These are phyloP conservation scores for Argyresthia goedartella DNA, from an alignment of 2,888 invertebrate species.

Conservation along the genomic window DNA sequence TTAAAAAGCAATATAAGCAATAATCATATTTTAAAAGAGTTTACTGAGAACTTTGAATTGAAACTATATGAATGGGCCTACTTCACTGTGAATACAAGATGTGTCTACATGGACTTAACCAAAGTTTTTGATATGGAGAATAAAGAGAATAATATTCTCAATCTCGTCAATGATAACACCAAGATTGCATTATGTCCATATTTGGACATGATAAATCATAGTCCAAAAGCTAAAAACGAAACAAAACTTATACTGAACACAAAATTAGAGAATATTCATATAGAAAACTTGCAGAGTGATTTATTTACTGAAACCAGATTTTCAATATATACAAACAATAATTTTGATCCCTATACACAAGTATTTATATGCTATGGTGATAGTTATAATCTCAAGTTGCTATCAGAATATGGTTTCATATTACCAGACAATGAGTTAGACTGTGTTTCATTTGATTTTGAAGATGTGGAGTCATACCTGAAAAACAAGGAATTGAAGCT, in stretches of 20 bases:
- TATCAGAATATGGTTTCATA: constrained; percentile 90
- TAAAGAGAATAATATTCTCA: constrained; percentile 40
- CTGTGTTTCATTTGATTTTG: constrained; percentile 71
- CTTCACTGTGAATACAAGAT: constrained; percentile 87
- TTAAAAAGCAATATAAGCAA: constrained; percentile 37
- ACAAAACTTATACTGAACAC: constrained; percentile 45
- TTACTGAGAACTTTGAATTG: constrained; percentile 54
- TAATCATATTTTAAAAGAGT: constrained; percentile 46
- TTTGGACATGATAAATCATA: constrained; percentile 92
- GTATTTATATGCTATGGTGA: constrained; percentile 92
- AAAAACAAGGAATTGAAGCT: constrained; percentile 36
- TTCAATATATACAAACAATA: constrained; percentile 58
- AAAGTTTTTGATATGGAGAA: constrained; percentile 53
- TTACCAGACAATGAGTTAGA: constrained; percentile 77
- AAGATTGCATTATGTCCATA: constrained; percentile 87
- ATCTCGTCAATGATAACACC: constrained; percentile 68
- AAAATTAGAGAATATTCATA: constrained; percentile 33
- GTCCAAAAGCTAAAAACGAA: constrained; percentile 71
- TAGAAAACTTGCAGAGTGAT: constrained; percentile 32
- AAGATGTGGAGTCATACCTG: constrained; percentile 59
- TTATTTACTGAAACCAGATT: constrained; percentile 51
- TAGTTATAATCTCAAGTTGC: constrained; percentile 84
- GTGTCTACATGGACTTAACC: constrained; percentile 77
- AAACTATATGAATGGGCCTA: constrained; percentile 82
- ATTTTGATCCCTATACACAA: constrained; percentile 76